Evolutionary conservation across 2,888 invertebrate genomes (phyloP).

Genomic region (Epirrhoe tristata): DNA sequence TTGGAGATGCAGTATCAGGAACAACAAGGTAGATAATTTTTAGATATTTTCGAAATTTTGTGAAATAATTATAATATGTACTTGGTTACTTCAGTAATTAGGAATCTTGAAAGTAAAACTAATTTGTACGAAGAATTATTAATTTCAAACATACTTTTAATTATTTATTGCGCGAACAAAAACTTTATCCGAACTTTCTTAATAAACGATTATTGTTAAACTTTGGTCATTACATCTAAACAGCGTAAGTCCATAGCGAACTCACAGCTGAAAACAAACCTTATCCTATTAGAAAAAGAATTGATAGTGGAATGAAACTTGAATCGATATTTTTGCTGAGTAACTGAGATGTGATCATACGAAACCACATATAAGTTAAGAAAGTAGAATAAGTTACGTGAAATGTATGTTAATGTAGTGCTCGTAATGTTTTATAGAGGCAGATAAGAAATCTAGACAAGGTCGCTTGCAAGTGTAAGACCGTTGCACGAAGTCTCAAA

Average conservation of each 20-base stretch:
- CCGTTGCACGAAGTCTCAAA: neutral
- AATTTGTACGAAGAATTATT: neutral
- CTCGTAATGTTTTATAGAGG: constrained; percentile 14
- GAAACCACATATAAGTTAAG: constrained; percentile 32
- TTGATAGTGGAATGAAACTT: constrained; percentile 7
- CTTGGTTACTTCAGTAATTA: too few species aligned
- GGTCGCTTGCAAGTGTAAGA: constrained; percentile 6
- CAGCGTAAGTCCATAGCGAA: neutral
- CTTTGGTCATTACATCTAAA: neutral
- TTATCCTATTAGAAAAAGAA: neutral
- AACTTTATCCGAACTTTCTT: constrained; percentile 18
- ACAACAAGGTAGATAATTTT: too few species aligned
- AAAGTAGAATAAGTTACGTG: constrained; percentile 34
- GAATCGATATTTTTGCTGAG: constrained; percentile 43
- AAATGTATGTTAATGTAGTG: constrained; percentile 36
- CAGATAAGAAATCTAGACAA: constrained; percentile 12
- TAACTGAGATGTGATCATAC: constrained; percentile 39
- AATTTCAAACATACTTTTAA: neutral
- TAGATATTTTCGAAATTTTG: too few species aligned
- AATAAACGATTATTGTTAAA: constrained; percentile 16
- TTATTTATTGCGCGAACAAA: neutral
- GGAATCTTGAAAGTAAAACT: neutral
- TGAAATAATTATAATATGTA: too few species aligned
- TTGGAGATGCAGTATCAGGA: too few species aligned
- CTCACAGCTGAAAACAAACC: neutral